Evolutionary conservation across 2,797 vertebrate species (phyloP), one percentile per base, ranked within the genome.

Genomic region (Notamacropus eugenii): DNA sequence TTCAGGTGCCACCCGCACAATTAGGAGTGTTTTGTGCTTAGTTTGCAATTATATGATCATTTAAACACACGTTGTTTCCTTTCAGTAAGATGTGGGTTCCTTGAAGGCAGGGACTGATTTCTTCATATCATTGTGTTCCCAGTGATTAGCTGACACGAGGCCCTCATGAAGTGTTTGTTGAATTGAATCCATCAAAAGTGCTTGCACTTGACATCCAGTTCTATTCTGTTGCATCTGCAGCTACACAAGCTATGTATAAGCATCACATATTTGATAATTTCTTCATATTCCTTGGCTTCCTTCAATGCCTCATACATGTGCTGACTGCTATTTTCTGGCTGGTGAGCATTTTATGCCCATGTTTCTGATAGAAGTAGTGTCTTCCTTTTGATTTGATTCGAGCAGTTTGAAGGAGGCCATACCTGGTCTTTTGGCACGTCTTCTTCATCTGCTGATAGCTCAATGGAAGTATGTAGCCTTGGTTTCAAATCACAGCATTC

Each of bases 401-500:
- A 92, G 34, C n/a, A 74, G 54, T 90, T 95, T 97, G 46, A 56
- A 94, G 19, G 52, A 90, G 95, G 82, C 54, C 95, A 91, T 31
- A 28, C 24, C 95, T 95, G 90, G 34, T 95, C 74, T 54, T 91
- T 95, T 56, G 95, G 55, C 59, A 90, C 91, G 96, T 95, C 50
- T 92, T 46, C 62, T 87, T 54, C 93, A 3, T 59, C 52, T 92
- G 94, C 92, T 59, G 74, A 56, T 54, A 55, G 92, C 87, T 67
- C 40, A 58, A 92, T 74, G 54, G 54, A 58, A 95, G 24, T 34
- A 91, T 93, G 59, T 96, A 27, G 40, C 74, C 82, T 95, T 55
- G 67, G 29, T 93, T 55, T 93, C 95, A 50, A 96, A 94, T 97
- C 82, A 74, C 9, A 4, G n/a, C 16, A 14, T 82, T 31, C 6